A percentile compares a stretch with the other conserved stretches of the same genome.
phyloP scores from a whole-genome alignment of 2,797 vertebrate genomes.

The Xiphophorus birchmanni region DNA sequence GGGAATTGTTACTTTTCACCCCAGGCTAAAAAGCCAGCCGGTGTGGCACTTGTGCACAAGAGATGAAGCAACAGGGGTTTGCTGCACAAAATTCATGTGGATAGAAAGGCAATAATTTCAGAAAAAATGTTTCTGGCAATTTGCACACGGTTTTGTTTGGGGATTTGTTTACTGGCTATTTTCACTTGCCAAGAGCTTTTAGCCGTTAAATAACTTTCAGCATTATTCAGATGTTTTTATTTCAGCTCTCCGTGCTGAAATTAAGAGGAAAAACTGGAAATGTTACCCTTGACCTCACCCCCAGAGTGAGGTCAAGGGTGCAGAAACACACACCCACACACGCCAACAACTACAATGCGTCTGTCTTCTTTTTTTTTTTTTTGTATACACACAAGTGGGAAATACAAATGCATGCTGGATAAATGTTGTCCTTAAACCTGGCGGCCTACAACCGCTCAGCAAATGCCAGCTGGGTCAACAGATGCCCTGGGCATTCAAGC shows the following conservation, averaged over 20 bases:
- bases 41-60: conserved; percentile 14
- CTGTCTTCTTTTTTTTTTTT: neutral
- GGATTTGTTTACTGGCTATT: conserved; percentile 18
- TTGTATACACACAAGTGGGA: conserved; percentile 9
- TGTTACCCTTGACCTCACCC: conserved; percentile 39
- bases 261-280: conserved; percentile 21
- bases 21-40: conserved; percentile 35
- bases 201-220: conserved; percentile 7
- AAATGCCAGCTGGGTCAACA: conserved; percentile 80
- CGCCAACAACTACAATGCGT: neutral
- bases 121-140: conserved; percentile 23
- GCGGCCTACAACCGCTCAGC: conserved; percentile 62
- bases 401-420: conserved; percentile 58
- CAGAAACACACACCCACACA: neutral
- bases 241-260: conserved; percentile 6
- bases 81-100: conserved; percentile 11
- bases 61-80: conserved; percentile 27
- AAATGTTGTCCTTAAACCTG: conserved; percentile 75
- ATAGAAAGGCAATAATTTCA: conserved; percentile 24
- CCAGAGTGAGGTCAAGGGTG: neutral
- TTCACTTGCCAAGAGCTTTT: conserved; percentile 23
- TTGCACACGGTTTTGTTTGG: conserved; percentile 13
- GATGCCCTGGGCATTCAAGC: conserved; percentile 67
- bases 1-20: conserved; percentile 53
- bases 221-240: conserved; percentile 3